Evolutionary conservation across 1,140 invertebrate species (phyloP), one percentile per base, ranked within the genome.

Genomic region (Ceratina japonica): DNA sequence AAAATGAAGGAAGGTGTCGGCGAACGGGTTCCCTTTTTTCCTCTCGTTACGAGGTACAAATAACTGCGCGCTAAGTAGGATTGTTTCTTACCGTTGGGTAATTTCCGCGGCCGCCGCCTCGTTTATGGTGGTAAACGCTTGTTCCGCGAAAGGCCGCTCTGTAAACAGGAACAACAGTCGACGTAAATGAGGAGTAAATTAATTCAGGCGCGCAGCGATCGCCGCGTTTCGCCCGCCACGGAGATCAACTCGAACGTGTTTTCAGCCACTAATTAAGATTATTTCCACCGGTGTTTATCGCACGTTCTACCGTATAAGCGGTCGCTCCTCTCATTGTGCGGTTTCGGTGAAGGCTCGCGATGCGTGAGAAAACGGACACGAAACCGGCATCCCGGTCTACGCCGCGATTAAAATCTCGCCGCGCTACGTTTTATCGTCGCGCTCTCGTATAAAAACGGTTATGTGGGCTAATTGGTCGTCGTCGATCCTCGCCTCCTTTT

Each of bases 401-500:
- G 75, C 16, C n/a, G 31, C 66, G 88, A 89, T 90, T 89, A 89
- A 84, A 90, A 20, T 68, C 75, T 80, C 76, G 79, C 51, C 65
- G 81, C 76, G 82, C 86, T 84, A 75, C 77, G 82, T 86, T 84
- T 44, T 81, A 87, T 86, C 86, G 84, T 77, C 81, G 83, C 66
- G 80, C 73, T 79, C 5, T 44, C 10, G 37, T 79, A 77, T 86
- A 86, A 82, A 84, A 90, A 91, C 87, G 87, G 86, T 88, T 90
- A 91, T 88, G 73, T 87, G 84, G 85, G 78, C 89, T 90, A 90
- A 90, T 90, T 90, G 88, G 87, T 87, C 82, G 56, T 79, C 80
- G 79, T 73, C 51, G 58, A 75, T 87, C 82, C 75, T 73, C 56
- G 86, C 82, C 75, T 73, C 56, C 59, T 82, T 81, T 79, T 79